Evolutionary conservation across 2,113 vertebrate species (phyloP).

Genomic region (Corvus cornix): DNA sequence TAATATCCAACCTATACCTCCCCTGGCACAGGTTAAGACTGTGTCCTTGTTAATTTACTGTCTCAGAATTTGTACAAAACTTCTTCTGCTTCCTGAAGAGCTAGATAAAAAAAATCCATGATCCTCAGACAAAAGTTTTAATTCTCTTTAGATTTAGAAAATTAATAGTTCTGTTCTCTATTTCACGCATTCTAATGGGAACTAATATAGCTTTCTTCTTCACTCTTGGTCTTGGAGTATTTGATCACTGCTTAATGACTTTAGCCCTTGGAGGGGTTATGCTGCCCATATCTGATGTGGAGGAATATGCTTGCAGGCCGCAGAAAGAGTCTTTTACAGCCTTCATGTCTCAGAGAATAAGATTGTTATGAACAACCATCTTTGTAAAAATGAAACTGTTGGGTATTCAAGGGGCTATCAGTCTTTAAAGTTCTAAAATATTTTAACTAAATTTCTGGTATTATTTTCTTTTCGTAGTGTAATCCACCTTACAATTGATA

Average conservation of each 20-base stretch:
- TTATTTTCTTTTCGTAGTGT: neutral
- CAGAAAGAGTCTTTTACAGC: neutral
- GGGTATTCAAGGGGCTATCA: neutral
- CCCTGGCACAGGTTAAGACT: neutral
- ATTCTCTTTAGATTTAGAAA: neutral
- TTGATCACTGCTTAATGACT: neutral
- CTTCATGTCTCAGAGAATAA: neutral
- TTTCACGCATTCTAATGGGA: neutral
- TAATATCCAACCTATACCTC: too few species aligned
- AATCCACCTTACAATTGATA: neutral
- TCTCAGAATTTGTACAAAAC: neutral
- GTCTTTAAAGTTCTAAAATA: neutral
- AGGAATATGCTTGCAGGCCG: neutral
- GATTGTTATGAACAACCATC: neutral
- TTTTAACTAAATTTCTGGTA: neutral
- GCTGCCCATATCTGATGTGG: neutral
- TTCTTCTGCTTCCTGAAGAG: neutral
- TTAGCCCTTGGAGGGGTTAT: neutral
- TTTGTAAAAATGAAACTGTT: neutral
- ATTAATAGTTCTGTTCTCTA: neutral
- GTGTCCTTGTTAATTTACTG: neutral
- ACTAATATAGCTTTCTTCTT: neutral
- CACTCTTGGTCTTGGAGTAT: neutral
- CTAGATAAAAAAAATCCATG: neutral
- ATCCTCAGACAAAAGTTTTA: neutral